A percentile compares a stretch with the other conserved stretches of the same genome.
These are phyloP conservation scores for Hydrochoerus hydrochaeris DNA, from an alignment of 2,113 vertebrate species.

Conservation along the genomic window DNA sequence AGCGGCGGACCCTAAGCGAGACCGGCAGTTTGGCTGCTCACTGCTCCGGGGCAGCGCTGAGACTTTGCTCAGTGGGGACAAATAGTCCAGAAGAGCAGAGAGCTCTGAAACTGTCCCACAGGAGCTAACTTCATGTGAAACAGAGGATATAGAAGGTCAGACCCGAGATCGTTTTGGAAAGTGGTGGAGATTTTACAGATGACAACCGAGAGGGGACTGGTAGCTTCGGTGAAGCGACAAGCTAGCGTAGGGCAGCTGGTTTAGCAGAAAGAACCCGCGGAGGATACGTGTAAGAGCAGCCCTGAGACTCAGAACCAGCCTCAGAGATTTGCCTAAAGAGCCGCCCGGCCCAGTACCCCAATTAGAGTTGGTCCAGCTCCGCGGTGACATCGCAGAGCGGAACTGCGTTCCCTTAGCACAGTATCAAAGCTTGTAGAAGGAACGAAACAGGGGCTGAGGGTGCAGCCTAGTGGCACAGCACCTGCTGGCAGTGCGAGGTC, in stretches of 20 bases:
- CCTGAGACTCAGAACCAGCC: neutral
- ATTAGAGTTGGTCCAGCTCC: neutral
- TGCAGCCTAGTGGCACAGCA: too few relatives aligned
- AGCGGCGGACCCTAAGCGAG: neutral
- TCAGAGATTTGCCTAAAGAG: slow-evolving; percentile 19
- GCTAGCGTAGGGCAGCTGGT: neutral
- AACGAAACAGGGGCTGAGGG: neutral
- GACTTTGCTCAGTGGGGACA: neutral
- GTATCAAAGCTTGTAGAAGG: neutral
- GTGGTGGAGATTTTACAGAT: neutral
- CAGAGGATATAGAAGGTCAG: neutral
- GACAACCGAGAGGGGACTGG: neutral
- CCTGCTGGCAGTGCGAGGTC: too few relatives aligned
- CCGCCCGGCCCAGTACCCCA: neutral
- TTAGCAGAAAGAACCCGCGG: neutral
- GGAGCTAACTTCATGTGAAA: neutral
- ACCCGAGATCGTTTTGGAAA: neutral
- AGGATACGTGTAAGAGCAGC: neutral
- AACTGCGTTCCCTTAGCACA: neutral
- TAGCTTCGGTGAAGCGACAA: neutral
- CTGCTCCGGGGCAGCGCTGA: neutral
- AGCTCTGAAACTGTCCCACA: neutral
- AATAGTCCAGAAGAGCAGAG: neutral
- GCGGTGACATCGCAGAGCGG: neutral
- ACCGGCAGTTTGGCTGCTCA: neutral